phyloP scores from a whole-genome alignment of 2,888 invertebrate species.

The Napeogenes inachia region DNA sequence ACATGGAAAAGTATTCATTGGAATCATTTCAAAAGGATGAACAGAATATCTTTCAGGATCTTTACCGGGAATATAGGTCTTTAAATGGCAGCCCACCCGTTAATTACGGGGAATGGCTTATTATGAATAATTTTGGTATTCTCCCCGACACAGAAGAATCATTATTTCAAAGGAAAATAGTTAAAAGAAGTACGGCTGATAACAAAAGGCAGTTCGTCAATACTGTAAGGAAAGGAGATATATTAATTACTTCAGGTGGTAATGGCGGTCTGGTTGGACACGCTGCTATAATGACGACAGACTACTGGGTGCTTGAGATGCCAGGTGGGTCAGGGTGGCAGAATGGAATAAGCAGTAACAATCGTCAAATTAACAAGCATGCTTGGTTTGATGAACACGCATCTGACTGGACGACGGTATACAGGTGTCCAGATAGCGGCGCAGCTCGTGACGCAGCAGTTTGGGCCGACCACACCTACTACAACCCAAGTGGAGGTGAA shows the following conservation, averaged over 20 bases:
- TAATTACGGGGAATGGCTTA: conserved; percentile 56
- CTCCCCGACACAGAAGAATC: conserved; percentile 52
- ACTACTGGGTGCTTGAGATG: conserved; percentile 54
- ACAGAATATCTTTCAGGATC: conserved; percentile 48
- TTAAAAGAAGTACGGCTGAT: conserved; percentile 45
- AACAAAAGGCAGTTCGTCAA: conserved; percentile 50
- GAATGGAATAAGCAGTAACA: conserved; percentile 45
- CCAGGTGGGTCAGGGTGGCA: conserved; percentile 44
- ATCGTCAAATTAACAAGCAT: conserved; percentile 46
- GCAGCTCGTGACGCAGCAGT: conserved; percentile 43
- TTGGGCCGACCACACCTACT: conserved; percentile 51
- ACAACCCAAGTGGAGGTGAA: conserved; percentile 42
- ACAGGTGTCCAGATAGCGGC: conserved; percentile 41
- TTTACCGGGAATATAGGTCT: conserved; percentile 42
- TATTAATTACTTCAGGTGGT: conserved; percentile 45
- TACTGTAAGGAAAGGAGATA: conserved; percentile 49
- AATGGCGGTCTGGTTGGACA: conserved; percentile 48
- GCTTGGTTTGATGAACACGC: conserved; percentile 49
- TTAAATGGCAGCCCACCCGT: conserved; percentile 42
- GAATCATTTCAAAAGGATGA: conserved; percentile 50
- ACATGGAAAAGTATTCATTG: conserved; percentile 53
- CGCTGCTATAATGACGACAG: conserved; percentile 52
- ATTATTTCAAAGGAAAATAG: conserved; percentile 48
- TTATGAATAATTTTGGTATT: conserved; percentile 57
- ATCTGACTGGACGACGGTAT: conserved; percentile 50